Conservation (phyloP, 1,140 invertebrate species). For the Andricus grossulariae region DNA sequence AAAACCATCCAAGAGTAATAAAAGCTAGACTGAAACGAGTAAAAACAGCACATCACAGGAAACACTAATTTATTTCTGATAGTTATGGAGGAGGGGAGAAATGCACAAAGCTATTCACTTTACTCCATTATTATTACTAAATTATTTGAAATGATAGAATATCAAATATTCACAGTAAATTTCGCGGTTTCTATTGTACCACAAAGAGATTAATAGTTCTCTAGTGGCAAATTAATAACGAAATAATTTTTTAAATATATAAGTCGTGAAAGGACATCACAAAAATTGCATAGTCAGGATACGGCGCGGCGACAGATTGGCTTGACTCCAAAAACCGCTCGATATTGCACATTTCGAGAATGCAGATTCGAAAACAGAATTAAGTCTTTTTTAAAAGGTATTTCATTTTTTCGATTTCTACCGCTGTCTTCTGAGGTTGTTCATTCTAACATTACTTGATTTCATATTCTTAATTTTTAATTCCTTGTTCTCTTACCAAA, state of each 20-base stretch:
- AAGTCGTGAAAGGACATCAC: slow-evolving; percentile 13
- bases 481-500: too few relatives aligned
- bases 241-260: slow-evolving; percentile 46
- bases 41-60: background rate
- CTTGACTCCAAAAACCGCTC: slow-evolving; percentile 44
- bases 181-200: too few relatives aligned
- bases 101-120: background rate
- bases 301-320: slow-evolving; percentile 40
- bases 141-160: too few relatives aligned
- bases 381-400: slow-evolving; percentile 47
- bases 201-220: slow-evolving; percentile 29
- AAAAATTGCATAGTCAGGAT: slow-evolving; percentile 45
- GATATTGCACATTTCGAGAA: slow-evolving; percentile 49
- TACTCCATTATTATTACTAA: too few relatives aligned
- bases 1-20: background rate
- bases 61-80: background rate
- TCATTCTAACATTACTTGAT: too few relatives aligned
- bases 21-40: background rate
- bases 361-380: slow-evolving; percentile 52
- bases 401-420: slow-evolving; percentile 49
- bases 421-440: too few relatives aligned
- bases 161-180: too few relatives aligned
- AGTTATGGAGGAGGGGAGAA: background rate
- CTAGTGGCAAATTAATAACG: slow-evolving; percentile 43
- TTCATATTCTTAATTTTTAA: too few relatives aligned